Base-by-base conservation (phyloP, 2,113 vertebrate genomes). In the Proteles cristata region DNA sequence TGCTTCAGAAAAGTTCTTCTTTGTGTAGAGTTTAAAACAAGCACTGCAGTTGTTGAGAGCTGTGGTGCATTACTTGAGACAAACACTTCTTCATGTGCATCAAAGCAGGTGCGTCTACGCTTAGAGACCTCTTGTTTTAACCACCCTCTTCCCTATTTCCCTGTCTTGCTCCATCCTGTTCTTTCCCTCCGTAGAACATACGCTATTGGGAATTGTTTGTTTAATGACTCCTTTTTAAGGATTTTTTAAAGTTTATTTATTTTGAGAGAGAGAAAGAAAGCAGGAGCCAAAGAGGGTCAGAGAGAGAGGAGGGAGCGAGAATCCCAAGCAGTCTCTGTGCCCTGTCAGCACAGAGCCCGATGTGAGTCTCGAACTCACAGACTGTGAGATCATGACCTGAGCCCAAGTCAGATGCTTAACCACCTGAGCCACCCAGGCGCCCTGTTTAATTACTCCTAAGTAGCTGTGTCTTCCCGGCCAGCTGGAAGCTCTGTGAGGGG, bases 21-120 rank as follows among this genome's bases (percentile, higher is more conserved):
- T 95, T 77, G 88, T 80, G 92, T 65, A 61, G 93, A 88, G 86
- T 87, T 89, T 35, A 66, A 73, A 90, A 82, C 48, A 80, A 58
- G 73, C 33, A 17, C 26, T 73, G 25, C 35, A 61, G 23, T 39
- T 63, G 5, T 77, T 91, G 79, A 83, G 73, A 90, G 77, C 66
- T 43, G 0, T 48, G 39, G 53, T 43, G 19, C 14, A 73, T 61
- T n/a, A 25, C 0, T 4, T 50, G 77, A 65, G 66, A 88, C 2
- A 26, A 39, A 87, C 26, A 14, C 35, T 55, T 31, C 55, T 58
- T 81, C 1, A 0, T 61, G 15, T 55, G 88, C 69, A 25, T 65
- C 71, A 25, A 21, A 93, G 23, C 7, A 26, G 48, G 28, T 39
- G 63, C 17, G 71, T 39, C 82, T 81, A 0, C 45, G 9, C 28